Evolutionary conservation across 2,888 invertebrate species (phyloP).

Genomic region (Tryphoninae sp.): DNA sequence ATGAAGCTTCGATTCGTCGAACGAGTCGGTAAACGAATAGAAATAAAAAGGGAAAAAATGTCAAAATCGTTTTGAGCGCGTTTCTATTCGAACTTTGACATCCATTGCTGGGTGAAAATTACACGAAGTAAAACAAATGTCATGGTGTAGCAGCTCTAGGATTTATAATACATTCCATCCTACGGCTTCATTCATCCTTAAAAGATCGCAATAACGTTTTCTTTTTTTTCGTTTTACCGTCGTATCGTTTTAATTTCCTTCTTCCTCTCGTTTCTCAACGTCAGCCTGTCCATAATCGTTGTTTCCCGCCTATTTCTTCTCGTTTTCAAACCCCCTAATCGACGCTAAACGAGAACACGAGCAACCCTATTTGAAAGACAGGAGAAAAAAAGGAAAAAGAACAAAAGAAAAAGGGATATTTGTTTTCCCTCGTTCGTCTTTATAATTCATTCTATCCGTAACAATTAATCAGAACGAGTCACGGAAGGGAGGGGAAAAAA

Average conservation of each 20-base stretch:
- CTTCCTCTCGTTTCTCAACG: constrained; percentile 10
- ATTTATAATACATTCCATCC: neutral
- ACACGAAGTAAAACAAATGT: constrained; percentile 1
- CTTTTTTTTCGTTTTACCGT: constrained; percentile 17
- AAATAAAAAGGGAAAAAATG: neutral
- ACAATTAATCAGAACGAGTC: constrained; percentile 38
- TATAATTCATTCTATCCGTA: constrained; percentile 24
- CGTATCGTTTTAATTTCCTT: constrained; percentile 2
- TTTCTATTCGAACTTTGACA: constrained; percentile 18
- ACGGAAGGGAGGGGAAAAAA: neutral
- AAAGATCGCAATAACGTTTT: constrained; percentile 4
- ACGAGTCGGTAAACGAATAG: neutral
- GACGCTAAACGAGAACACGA: constrained; percentile 30
- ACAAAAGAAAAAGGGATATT: too few species aligned
- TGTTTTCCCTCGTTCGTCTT: constrained; percentile 7
- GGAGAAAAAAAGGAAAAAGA: neutral
- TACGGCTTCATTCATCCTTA: neutral
- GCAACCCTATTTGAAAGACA: neutral
- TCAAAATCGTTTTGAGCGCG: neutral
- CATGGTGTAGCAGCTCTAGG: neutral
- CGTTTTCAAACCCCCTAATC: constrained; percentile 28
- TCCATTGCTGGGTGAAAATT: neutral
- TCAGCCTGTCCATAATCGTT: constrained; percentile 7
- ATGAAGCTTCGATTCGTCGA: neutral
- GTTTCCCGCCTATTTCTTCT: neutral